Evolutionary conservation across 2,113 vertebrate species (phyloP), one percentile per base, ranked within the genome.

Genomic region (Myotis davidii): DNA sequence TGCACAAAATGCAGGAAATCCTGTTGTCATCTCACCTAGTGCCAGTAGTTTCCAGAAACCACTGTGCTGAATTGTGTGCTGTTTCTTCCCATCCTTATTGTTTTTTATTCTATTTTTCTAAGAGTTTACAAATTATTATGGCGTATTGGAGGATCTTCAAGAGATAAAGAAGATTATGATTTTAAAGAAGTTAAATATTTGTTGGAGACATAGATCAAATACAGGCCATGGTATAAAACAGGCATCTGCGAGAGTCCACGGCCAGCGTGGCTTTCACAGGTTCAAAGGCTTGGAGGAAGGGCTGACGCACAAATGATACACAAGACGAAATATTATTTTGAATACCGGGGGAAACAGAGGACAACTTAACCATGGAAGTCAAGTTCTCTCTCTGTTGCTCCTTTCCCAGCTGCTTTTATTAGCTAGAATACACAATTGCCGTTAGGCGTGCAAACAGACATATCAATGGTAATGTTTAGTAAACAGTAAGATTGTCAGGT

Each of bases 101-200:
- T 37, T 48, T 79, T 65, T 56, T 17, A 48, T 61, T 81, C 13
- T 67, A 37, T 67, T 86, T 92, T 74, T 85, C 16, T 29, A 59
- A 34, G 67, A 74, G 9, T 73, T 91, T 85, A 78, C 34, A 82
- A 90, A 73, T 48, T 23, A 93, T 45, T 54, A 23, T 3, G 83
- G 10, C 34, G 4, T 37, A 18, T 69, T 82, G 25, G 17, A 84
- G 32, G 5, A 79, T 90, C 52, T 95, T 88, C 18, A 95, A 10
- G 37, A 91, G 29, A 65, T 89, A 10, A 93, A 61, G 10, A 88
- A 34, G 6, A 69, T 61, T 73, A 70, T 59, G 23, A 5, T 84
- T 92, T 86, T 64, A 94, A 95, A 88, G 32, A 64, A 85, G 9
- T 42, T 73, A 85, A 78, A n/a, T 67, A 86, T 74, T 89, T 85